These are phyloP conservation scores for Arenaria interpres DNA, from an alignment of 2,113 vertebrate genomes.

Conservation along the genomic window DNA sequence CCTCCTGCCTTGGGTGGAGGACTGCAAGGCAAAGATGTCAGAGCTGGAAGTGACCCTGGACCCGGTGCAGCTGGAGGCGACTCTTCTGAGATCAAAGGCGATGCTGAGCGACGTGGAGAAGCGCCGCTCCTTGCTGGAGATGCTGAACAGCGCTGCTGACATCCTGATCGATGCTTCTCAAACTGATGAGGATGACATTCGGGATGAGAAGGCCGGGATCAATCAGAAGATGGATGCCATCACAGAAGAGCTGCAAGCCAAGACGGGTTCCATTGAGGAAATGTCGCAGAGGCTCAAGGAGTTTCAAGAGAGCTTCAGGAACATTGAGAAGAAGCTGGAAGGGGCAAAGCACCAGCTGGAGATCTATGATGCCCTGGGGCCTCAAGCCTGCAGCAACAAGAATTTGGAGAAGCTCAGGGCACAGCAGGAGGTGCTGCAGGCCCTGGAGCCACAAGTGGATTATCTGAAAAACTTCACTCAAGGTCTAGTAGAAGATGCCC, in stretches of 20 bases:
- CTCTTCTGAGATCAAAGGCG: slow-evolving; percentile 83
- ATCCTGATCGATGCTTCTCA: slow-evolving; percentile 89
- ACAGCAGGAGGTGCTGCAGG: slow-evolving; percentile 88
- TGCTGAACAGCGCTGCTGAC: slow-evolving; percentile 89
- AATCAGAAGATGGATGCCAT: slow-evolving; percentile 88
- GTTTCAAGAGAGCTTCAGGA: slow-evolving; percentile 91
- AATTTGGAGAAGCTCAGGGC: slow-evolving; percentile 91
- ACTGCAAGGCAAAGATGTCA: slow-evolving; percentile 80
- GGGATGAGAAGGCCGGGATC: slow-evolving; percentile 90
- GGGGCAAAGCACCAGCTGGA: slow-evolving; percentile 93
- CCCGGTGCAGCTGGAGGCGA: slow-evolving; percentile 82
- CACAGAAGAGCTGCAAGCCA: slow-evolving; percentile 83
- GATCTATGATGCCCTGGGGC: slow-evolving; percentile 92
- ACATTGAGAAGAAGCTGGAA: slow-evolving; percentile 92
- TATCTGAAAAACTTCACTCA: slow-evolving; percentile 90
- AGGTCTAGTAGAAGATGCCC: slow-evolving; percentile 90
- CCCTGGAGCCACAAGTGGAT: slow-evolving; percentile 88
- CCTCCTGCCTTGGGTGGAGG: slow-evolving; percentile 87
- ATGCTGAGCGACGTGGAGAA: slow-evolving; percentile 89
- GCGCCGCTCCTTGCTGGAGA: slow-evolving; percentile 85
- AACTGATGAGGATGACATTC: slow-evolving; percentile 87
- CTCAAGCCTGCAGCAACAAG: slow-evolving; percentile 94
- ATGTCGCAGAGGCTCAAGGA: slow-evolving; percentile 91
- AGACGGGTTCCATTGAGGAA: slow-evolving; percentile 88
- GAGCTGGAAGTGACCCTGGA: slow-evolving; percentile 86